phyloP scores from a whole-genome alignment of 35 echinoderm and acorn worm genomes.

The Nesometra sesokonis region DNA sequence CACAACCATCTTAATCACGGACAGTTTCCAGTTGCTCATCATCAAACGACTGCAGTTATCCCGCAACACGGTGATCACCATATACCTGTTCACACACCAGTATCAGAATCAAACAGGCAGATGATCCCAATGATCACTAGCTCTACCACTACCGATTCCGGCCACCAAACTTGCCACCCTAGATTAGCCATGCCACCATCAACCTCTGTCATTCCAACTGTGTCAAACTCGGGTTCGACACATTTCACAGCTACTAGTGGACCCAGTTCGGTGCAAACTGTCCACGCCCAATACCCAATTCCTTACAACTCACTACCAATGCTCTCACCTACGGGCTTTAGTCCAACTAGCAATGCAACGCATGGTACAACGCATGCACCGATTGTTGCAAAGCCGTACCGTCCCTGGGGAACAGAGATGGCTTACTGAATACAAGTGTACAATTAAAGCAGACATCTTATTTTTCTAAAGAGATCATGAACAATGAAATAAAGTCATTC shows the following conservation, averaged over 20 bases:
- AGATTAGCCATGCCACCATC: conserved; percentile 49
- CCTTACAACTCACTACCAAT: conserved; percentile 82
- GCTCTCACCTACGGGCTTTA: conserved; percentile 94
- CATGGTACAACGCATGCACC: conserved; percentile 38
- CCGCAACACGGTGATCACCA: background rate
- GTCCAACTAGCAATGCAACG: conserved; percentile 59
- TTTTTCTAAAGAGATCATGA: background rate
- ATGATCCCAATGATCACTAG: conserved; percentile 92
- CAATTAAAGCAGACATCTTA: background rate
- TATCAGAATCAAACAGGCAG: conserved; percentile 21
- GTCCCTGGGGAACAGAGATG: conserved; percentile 96
- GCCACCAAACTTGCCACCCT: conserved; percentile 34
- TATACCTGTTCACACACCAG: background rate
- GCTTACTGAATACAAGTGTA: conserved; percentile 53
- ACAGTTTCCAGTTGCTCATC: conserved; percentile 51
- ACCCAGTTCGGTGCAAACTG: conserved; percentile 41
- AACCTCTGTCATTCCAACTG: conserved; percentile 31
- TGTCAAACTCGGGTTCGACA: conserved; percentile 40
- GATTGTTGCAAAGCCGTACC: conserved; percentile 83
- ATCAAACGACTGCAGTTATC: conserved; percentile 46
- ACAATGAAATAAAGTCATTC: background rate
- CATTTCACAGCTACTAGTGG: conserved; percentile 50
- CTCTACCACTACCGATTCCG: conserved; percentile 22
- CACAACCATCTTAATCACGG: conserved; percentile 61
- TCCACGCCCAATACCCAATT: conserved; percentile 84